Evolutionary conservation across 2,797 vertebrate genomes (phyloP), one percentile per base, ranked within the genome.

Genomic region (Crenuchus spilurus): DNA sequence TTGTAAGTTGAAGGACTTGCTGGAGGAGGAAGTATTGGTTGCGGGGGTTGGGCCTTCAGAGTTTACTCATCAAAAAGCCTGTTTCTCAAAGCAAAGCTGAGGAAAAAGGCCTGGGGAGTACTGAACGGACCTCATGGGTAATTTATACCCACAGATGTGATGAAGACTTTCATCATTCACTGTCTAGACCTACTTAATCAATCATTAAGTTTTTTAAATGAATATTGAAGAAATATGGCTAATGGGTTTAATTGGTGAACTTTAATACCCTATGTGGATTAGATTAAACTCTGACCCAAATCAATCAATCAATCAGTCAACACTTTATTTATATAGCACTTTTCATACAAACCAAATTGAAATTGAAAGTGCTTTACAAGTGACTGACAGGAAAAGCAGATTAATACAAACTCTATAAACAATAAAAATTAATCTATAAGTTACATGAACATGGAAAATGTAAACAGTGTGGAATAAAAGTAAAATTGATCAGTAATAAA

Each of bases 1-100:
- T 89, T 91, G 87, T 92, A 82, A 81, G 85, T 83, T 87, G 79
- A 83, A 91, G 87, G 74, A 85, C 84, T 87, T 85, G 85, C 84
- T 82, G 85, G 85, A 84, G 84, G 87, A 86, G 89, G 87, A 87
- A 70, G 83, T 9, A 5, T 70, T 83, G 80, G 63, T 79, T 66
- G 52, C 42, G 39, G 60, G 77, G 84, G 80, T 77, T 79, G 86
- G 84, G 86, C 81, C 86, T 87, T 87, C 86, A 88, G 84, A 61
- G 44, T 35, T 30, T 20, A 64, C 44, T 49, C 64, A 62, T 37
- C 60, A 67, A 6, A 46, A 67, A 58, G 52, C 44, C 33, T 44
- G 61, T 31, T 75, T 31, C 58, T 58, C 41, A 13, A 22, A 58
- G 63, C 49, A n/a, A 46, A 70, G 33, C 20, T 67, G 31, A 22